A percentile compares a stretch with the other conserved stretches of the same genome.
These are phyloP conservation scores for Alectura lathami DNA, from an alignment of 2,113 vertebrate species.

Conservation along the genomic window DNA sequence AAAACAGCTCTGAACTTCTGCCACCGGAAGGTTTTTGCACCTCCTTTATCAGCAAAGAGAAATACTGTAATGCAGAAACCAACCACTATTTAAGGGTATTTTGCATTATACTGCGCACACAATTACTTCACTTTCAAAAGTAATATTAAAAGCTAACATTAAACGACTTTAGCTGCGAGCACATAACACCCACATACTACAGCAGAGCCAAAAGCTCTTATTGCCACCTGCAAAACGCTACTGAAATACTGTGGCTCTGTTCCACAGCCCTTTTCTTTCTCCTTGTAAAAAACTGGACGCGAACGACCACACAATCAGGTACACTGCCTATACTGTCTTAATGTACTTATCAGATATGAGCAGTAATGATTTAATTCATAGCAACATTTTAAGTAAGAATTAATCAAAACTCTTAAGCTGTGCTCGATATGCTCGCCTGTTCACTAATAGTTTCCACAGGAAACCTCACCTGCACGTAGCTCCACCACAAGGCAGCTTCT, in stretches of 20 bases:
- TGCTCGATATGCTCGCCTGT: not conserved
- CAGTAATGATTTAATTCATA: not conserved
- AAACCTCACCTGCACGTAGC: not conserved
- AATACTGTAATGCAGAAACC: not conserved
- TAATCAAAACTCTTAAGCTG: not conserved
- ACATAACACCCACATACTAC: not conserved
- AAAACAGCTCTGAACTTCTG: not conserved
- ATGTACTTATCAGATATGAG: not conserved
- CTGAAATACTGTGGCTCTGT: not conserved
- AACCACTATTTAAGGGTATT: not conserved
- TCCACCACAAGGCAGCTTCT: not conserved
- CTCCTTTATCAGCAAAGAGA: not conserved
- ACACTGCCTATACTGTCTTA: not conserved
- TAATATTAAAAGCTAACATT: not conserved
- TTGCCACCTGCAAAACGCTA: not conserved
- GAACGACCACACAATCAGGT: not conserved
- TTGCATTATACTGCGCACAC: not conserved
- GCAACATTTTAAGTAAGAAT: not conserved
- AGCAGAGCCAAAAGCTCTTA: not conserved
- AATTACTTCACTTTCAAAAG: conserved; percentile 42
- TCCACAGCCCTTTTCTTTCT: not conserved
- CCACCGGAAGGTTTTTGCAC: not conserved
- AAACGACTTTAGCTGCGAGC: conserved; percentile 13
- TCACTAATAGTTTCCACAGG: not conserved
- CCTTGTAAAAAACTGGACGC: not conserved